Percentiles rank a stretch among this genome's conserved stretches.
Evolutionary conservation across 2,888 invertebrate genomes (phyloP).

Genomic region (Choristoneura rosaceana): DNA sequence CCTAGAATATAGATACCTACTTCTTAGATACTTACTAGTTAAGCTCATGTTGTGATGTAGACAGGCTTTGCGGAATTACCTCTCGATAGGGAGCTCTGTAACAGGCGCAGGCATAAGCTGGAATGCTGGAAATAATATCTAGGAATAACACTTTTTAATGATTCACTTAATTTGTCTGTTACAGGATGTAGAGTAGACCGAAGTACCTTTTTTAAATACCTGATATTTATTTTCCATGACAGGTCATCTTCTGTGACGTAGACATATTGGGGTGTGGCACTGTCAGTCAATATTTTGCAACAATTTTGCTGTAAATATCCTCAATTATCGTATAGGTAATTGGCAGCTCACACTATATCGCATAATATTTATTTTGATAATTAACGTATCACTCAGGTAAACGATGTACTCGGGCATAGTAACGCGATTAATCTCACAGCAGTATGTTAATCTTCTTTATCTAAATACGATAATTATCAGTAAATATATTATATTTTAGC

Average conservation of each 20-base stretch:
- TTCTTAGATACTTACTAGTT: too few species aligned
- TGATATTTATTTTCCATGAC: too few species aligned
- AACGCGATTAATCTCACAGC: not conserved
- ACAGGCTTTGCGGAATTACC: too few species aligned
- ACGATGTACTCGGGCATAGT: conserved; percentile 9
- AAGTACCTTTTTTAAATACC: too few species aligned
- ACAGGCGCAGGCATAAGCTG: too few species aligned
- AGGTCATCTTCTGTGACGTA: not conserved
- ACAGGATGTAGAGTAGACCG: too few species aligned
- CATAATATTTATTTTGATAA: conserved; percentile 25
- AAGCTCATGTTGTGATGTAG: too few species aligned
- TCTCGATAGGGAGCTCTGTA: too few species aligned
- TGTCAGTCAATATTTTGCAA: conserved; percentile 12
- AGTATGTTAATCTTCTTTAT: not conserved
- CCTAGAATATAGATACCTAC: too few species aligned
- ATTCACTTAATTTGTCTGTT: too few species aligned
- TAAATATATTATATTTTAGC: conserved; percentile 79
- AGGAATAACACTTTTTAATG: too few species aligned
- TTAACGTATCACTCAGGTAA: conserved; percentile 12
- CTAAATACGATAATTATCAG: conserved; percentile 6
- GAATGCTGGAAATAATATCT: too few species aligned
- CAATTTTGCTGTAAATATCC: conserved; percentile 14
- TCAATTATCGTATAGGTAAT: conserved; percentile 24
- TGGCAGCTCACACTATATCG: conserved; percentile 21
- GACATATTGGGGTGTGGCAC: conserved; percentile 4